Evolutionary conservation across 1,140 invertebrate genomes (phyloP), one percentile per base, ranked within the genome.

Genomic region (Oedothorax gibbosus): DNA sequence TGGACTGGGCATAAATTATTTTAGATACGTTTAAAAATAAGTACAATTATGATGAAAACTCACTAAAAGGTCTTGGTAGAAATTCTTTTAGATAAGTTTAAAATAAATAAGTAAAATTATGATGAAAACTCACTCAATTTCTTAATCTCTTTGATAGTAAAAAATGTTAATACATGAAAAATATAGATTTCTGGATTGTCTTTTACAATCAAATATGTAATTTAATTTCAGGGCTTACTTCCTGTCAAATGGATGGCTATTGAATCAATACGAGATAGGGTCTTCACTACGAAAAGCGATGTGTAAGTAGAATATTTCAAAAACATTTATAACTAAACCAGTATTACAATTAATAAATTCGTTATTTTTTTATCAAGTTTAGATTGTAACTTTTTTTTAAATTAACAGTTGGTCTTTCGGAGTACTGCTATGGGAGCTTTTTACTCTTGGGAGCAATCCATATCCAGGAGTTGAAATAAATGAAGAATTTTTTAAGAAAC

Each of bases 361-460:
- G 14, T 2, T 75, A 18, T 62, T 21, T 78, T 49, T 76, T 14
- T 15, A 62, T 15, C 7, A 73, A 18, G 2, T 11, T 68, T n/a
- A 10, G 3, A 50, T 9, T 78, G n/a, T 53, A 64, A 77, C 10
- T 9, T 76, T 50, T n/a, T 77, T 64, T 64, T n/a, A 21, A 18
- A 10, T 54, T 81, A 51, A 20, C n/a, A 83, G 79, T 7, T 97
- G 95, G 95, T 94, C 95, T 0, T 96, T 94, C 90, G 95, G 93
- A 6, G 93, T 95, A 79, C 88, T 96, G 10, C 89, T 96, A 56
- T 97, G 95, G 96, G 96, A 97, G 89, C 93, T 94, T 86, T 92
- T 94, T 75, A 93, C 94, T n/a, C 91, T 96, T 88, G 95, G 91
- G 57, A 95, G 93, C 0, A 96, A 95, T 9, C 95, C 94, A 0